Base-by-base conservation (phyloP, 2,797 vertebrate species). In the Hippoglossus hippoglossus region DNA sequence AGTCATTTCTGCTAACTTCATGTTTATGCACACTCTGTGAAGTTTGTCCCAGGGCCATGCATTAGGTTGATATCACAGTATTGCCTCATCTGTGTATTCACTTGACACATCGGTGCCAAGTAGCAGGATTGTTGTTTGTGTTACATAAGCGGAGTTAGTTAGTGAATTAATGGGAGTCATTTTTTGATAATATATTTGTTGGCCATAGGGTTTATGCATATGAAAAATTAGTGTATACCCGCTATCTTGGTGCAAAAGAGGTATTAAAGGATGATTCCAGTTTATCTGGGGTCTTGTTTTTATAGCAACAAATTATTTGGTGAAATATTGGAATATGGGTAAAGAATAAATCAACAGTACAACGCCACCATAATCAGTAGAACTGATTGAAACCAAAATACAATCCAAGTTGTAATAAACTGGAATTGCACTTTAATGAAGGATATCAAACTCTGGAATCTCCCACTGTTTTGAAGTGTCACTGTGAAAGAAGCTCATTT, bases 11-110 rank as follows among this genome's bases (percentile, higher is more conserved):
- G 1, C 46, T 49, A 31, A 22, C 49, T 75, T 73, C 31, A 34
- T 78, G 44, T 68, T 59, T 58, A 60, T 28, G 34, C 56, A 9
- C 36, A 60, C n/a, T 57, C 57, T 47, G 28, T 77, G 36, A 63
- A 63, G 57, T 66, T 73, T 51, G 22, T 51, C 51, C 61, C 62
- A 61, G 49, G 21, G 44, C 44, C 44, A 36, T 26, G 24, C 31
- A n/a, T 47, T 24, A 46, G n/a, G 5, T 25, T 76, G 25, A 58
- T 44, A 52, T 25, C 19, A 49, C 39, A 36, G 13, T 7, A 5
- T 50, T 62, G 46, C 68, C 16, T 70, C 3, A 51, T 18, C 28
- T 4, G 0, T 10, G 16, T 31, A 25, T 36, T 34, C 34, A 62
- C 50, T n/a, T 44, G 52, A 61, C 47, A 39, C 9, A 53, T 36